phyloP scores from a whole-genome alignment of 2,113 vertebrate species.

The Sylvia atricapilla region DNA sequence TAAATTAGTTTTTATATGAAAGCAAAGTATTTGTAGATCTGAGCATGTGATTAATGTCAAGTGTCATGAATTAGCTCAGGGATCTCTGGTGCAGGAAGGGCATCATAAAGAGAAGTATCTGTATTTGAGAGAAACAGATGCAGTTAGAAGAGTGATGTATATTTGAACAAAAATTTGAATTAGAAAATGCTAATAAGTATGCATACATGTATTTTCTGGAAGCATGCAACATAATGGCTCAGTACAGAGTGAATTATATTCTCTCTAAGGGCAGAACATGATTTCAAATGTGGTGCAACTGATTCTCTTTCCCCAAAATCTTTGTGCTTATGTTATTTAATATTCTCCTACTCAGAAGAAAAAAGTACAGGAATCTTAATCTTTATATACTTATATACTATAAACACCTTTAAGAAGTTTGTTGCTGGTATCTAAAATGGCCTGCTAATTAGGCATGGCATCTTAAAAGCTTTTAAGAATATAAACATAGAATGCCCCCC shows the following conservation, averaged over 20 bases:
- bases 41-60: slow-evolving; percentile 72
- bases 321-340: neutral
- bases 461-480: neutral
- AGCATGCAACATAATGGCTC: neutral
- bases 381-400: neutral
- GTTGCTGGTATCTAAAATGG: neutral
- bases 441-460: neutral
- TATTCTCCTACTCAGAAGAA: neutral
- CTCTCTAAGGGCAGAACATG: neutral
- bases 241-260: neutral
- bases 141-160: neutral
- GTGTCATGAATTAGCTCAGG: slow-evolving; percentile 61
- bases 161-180: slow-evolving; percentile 24
- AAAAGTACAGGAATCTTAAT: neutral
- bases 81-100: slow-evolving; percentile 42
- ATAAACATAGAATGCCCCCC: neutral
- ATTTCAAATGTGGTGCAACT: neutral
- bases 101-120: slow-evolving; percentile 11
- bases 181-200: slow-evolving; percentile 6
- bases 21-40: slow-evolving; percentile 72
- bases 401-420: neutral
- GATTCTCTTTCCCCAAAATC: neutral
- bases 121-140: slow-evolving; percentile 24
- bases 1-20: slow-evolving; percentile 72
- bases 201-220: neutral